These are phyloP conservation scores for Rhinoptilus africanus DNA, from an alignment of 2,113 vertebrate species.

Conservation along the genomic window DNA sequence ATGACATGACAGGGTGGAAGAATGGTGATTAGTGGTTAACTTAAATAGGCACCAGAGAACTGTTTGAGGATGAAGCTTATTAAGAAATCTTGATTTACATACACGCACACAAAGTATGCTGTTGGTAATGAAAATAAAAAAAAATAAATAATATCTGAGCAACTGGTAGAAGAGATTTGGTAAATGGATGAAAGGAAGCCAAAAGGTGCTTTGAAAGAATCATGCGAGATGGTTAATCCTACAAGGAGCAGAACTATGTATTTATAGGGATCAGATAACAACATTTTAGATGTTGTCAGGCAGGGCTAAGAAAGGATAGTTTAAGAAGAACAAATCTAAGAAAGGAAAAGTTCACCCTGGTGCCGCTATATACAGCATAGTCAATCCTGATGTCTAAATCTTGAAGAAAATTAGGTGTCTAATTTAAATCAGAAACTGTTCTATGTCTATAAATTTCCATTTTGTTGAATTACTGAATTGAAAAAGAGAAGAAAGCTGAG, in stretches of 20 bases:
- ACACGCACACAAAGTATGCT: not conserved
- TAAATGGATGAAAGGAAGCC: not conserved
- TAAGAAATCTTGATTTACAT: not conserved
- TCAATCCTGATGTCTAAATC: not conserved
- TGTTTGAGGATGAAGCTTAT: not conserved
- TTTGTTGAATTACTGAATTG: not conserved
- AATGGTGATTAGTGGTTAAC: not conserved
- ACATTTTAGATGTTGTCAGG: not conserved
- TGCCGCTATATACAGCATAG: not conserved
- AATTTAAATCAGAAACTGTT: not conserved
- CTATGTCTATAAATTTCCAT: not conserved
- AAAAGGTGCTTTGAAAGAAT: not conserved
- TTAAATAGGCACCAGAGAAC: not conserved
- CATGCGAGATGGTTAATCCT: not conserved
- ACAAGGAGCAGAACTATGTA: not conserved
- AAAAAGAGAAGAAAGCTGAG: not conserved
- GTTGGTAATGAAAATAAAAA: not conserved
- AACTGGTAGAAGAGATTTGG: not conserved
- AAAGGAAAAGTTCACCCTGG: not conserved
- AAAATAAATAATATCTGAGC: not conserved
- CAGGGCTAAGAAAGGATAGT: not conserved
- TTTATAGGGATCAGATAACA: not conserved
- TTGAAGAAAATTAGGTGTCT: not conserved
- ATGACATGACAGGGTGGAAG: not conserved
- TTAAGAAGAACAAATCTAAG: not conserved